Base-by-base conservation (phyloP, 1,140 invertebrate species). In the Diorhabda sublineata region DNA sequence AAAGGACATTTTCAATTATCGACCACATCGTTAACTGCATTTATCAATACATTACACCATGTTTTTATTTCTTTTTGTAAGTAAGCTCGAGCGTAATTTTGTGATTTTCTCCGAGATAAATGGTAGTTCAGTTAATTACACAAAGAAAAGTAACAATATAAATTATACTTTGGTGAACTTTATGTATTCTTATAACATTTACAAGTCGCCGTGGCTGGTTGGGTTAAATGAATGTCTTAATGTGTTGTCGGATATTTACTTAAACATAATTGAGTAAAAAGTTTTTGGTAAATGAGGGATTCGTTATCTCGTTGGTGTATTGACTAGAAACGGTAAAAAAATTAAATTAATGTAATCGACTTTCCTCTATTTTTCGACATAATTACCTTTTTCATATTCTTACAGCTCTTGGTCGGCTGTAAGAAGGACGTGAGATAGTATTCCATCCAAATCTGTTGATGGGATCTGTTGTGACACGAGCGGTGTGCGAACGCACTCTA, bases 1-100 rank as follows among this genome's bases (percentile, higher is more conserved):
- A 76, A 74, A 68, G 70, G 69, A 69, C 73, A 73, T 74, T 74
- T 74, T 74, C 73, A 74, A 74, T 74, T 74, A 74, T 73, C 69
- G 71, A 71, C 68, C 65, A 70, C 71, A 63, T 73, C 67, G 73
- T 74, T 74, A 70, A 43, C 69, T 65, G 72, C 72, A 70, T 73
- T 73, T 70, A 73, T 70, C 72, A 69, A 73, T 73, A 73, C 72
- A 69, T 73, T 73, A 73, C 69, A 64, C 60, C 63, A 26, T 70
- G 70, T 73, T 73, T 73, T 64, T 52, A 8, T 52, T 52, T 52
- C 47, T 6, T 52, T 52, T 52, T n/a, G 47, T 42, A 61, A 41
- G 42, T 61, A 61, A 5, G 58, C n/a, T 52, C 52, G 57, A 71
- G 58, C 67, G 67, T 67, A 70, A 73, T 73, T 73, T 73, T 73